Conservation (phyloP, 2,888 invertebrate species). For the Cerastis leucographa region DNA sequence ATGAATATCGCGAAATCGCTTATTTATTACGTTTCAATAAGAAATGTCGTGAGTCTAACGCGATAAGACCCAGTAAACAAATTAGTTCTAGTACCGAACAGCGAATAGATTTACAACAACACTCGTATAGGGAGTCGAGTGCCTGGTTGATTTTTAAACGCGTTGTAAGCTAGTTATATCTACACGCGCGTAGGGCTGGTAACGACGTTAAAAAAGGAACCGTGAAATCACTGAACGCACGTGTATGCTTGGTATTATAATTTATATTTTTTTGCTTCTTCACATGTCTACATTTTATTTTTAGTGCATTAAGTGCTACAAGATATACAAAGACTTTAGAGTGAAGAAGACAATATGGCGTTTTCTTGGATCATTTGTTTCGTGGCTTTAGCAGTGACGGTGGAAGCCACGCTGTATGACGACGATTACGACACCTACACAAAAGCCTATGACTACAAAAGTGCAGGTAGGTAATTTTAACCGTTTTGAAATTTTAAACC, state of each 20-base stretch:
- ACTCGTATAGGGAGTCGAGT: conserved; percentile 20
- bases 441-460: conserved; percentile 83
- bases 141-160: conserved; percentile 55
- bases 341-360: conserved; percentile 75
- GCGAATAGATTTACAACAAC: conserved; percentile 22
- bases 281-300: conserved; percentile 33
- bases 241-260: conserved; percentile 35
- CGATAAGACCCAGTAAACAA: conserved; percentile 38
- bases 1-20: conserved; percentile 3
- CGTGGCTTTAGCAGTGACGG: conserved; percentile 74
- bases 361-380: conserved; percentile 78
- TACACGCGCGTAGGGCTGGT: conserved; percentile 33
- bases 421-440: conserved; percentile 88
- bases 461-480: conserved; percentile 84
- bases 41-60: conserved; percentile 3
- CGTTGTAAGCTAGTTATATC: conserved; percentile 51
- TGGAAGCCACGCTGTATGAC: conserved; percentile 83
- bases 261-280: conserved; percentile 7
- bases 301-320: conserved; percentile 66
- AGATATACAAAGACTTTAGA: conserved; percentile 50
- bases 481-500: conserved; percentile 39
- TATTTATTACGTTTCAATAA: conserved; percentile 22
- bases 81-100: conserved; percentile 47
- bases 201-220: conserved; percentile 69
- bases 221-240: conserved; percentile 66